phyloP scores from a whole-genome alignment of 1,140 invertebrate species.

The Cryptotermes secundus region DNA sequence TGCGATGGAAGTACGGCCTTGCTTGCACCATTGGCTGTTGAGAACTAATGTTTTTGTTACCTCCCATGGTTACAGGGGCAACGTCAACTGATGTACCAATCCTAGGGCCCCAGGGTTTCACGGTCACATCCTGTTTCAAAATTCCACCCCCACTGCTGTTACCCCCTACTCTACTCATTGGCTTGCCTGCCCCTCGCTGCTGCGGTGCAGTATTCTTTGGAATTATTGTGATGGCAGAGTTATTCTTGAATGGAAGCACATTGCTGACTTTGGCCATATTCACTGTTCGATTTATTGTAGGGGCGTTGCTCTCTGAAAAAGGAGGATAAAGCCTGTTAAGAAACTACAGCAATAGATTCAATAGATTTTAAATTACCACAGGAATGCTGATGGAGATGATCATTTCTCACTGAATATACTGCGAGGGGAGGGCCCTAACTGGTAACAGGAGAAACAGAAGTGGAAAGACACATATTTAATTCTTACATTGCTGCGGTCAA shows the following conservation, averaged over 20 bases:
- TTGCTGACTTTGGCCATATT: conserved; percentile 27
- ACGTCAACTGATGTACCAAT: conserved; percentile 47
- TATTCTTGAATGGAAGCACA: conserved; percentile 63
- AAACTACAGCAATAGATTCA: neutral
- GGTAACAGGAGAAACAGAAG: no score
- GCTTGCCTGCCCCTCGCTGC: conserved; percentile 38
- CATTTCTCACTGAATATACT: no score
- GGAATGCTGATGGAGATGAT: no score
- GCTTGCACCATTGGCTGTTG: neutral
- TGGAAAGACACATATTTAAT: no score
- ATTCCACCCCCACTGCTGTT: conserved; percentile 45
- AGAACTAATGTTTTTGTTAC: conserved; percentile 46
- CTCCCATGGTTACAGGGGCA: conserved; percentile 45
- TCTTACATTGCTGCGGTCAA: no score
- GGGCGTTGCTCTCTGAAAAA: conserved; percentile 3
- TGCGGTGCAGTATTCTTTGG: conserved; percentile 52
- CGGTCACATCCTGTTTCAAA: neutral
- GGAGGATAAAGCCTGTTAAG: neutral
- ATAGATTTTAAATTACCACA: no score
- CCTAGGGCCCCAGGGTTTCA: neutral
- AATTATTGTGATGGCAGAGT: conserved; percentile 66
- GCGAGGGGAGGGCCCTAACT: no score
- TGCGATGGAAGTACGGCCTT: neutral
- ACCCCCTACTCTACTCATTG: conserved; percentile 43
- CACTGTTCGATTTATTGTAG: neutral